A percentile compares a stretch with the other conserved stretches of the same genome.
Conservation (phyloP, 2,797 vertebrate species). For the Rhinogobio ventralis region DNA sequence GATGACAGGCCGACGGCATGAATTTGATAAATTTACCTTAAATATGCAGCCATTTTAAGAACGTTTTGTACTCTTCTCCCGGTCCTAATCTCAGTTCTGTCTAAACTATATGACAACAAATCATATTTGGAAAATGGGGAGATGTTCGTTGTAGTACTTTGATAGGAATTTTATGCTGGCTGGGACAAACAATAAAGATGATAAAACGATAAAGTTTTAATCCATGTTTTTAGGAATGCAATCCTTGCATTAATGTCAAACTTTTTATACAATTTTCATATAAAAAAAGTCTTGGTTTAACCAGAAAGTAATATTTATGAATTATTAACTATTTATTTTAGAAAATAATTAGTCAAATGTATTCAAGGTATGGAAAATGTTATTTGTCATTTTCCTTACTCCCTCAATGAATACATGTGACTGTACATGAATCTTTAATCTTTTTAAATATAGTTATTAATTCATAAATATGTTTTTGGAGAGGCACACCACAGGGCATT, state of each 20-base stretch:
- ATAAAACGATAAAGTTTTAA: background rate
- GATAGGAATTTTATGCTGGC: background rate
- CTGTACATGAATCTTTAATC: background rate
- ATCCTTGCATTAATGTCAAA: background rate
- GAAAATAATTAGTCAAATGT: background rate
- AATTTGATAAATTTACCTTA: constrained; percentile 28
- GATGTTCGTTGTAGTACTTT: background rate
- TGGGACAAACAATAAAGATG: background rate
- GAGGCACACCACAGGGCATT: background rate
- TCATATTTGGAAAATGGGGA: constrained; percentile 9
- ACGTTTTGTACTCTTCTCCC: constrained; percentile 3
- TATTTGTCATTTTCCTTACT: background rate
- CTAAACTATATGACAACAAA: background rate
- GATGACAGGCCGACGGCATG: background rate
- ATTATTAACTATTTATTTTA: background rate
- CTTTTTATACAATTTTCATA: background rate
- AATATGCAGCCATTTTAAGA: constrained; percentile 17
- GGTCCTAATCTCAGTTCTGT: constrained; percentile 1
- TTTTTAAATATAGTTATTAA: background rate
- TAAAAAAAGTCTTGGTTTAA: background rate
- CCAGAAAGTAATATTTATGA: background rate
- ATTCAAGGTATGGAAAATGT: background rate
- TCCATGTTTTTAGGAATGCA: background rate
- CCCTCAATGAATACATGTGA: background rate
- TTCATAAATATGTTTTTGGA: background rate